phyloP scores from a whole-genome alignment of 1,140 invertebrate species.

The Danaus melanippus region DNA sequence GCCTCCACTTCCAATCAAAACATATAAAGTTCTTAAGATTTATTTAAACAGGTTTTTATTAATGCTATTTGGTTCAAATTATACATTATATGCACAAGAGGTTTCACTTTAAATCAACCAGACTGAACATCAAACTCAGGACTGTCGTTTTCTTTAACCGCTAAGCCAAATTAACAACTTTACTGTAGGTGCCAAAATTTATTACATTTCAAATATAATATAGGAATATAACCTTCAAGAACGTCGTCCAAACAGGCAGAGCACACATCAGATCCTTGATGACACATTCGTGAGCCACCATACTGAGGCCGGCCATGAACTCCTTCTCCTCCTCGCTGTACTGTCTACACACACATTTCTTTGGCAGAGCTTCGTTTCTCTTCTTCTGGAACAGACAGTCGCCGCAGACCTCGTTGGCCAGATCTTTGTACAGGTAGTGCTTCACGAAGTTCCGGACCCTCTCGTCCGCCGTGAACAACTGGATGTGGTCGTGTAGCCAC shows the following conservation, averaged over 20 bases:
- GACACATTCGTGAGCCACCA: constrained; percentile 88
- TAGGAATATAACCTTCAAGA: constrained; percentile 77
- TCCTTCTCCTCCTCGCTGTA: constrained; percentile 47
- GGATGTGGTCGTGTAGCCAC: constrained; percentile 74
- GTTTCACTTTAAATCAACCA: constrained; percentile 22
- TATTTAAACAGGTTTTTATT: no score
- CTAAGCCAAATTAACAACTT: no score
- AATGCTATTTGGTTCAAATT: no score
- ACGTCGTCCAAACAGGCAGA: constrained; percentile 80
- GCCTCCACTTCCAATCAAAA: no score
- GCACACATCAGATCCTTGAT: constrained; percentile 88
- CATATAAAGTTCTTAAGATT: no score
- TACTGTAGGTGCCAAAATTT: no score
- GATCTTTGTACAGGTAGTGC: constrained; percentile 72
- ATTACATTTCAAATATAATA: no score
- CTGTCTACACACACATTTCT: constrained; percentile 33
- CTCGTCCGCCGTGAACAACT: constrained; percentile 79
- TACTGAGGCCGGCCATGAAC: constrained; percentile 79
- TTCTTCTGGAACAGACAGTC: constrained; percentile 38
- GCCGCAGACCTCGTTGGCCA: constrained; percentile 29
- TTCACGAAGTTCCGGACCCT: constrained; percentile 78
- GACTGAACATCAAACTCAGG: no score
- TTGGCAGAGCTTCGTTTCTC: constrained; percentile 26
- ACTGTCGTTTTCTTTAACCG: no score
- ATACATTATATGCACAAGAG: constrained; percentile 11